Percentiles rank a stretch among this genome's conserved stretches.
Conservation (phyloP, 2,888 invertebrate genomes). For the Masnerella sp. region DNA sequence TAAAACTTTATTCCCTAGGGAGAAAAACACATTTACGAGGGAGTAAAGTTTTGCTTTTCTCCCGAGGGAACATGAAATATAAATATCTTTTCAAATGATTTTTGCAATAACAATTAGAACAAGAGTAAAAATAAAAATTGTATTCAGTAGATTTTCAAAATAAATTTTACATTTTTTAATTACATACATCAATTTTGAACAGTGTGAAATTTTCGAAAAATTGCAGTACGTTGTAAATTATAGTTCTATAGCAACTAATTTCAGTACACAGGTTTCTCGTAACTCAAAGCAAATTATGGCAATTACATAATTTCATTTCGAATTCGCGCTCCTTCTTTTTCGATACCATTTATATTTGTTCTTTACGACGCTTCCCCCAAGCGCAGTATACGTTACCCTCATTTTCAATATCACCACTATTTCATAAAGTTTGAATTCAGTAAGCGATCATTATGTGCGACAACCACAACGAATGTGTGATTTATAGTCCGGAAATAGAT, state of each 20-base stretch:
- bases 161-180: too few relatives aligned
- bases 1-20: too few relatives aligned
- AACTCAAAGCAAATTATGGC: constrained; percentile 2
- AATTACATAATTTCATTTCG: constrained; percentile 17
- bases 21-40: too few relatives aligned
- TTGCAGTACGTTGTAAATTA: too few relatives aligned
- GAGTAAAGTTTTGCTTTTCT: too few relatives aligned
- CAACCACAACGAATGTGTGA: constrained; percentile 28
- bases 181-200: too few relatives aligned
- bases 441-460: constrained; percentile 22
- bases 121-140: too few relatives aligned
- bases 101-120: too few relatives aligned
- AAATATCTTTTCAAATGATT: too few relatives aligned
- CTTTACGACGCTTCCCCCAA: constrained; percentile 16
- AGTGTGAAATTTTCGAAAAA: too few relatives aligned
- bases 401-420: constrained; percentile 35
- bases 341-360: constrained; percentile 13
- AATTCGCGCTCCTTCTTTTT: constrained; percentile 6
- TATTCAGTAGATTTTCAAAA: too few relatives aligned
- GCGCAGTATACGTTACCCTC: constrained; percentile 14
- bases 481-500: constrained; percentile 18
- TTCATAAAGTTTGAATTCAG: constrained; percentile 33
- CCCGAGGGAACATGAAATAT: too few relatives aligned
- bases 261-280: neutral
- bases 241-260: neutral